phyloP scores from a whole-genome alignment of 2,888 invertebrate genomes.

The Lepidochitona cinerea region DNA sequence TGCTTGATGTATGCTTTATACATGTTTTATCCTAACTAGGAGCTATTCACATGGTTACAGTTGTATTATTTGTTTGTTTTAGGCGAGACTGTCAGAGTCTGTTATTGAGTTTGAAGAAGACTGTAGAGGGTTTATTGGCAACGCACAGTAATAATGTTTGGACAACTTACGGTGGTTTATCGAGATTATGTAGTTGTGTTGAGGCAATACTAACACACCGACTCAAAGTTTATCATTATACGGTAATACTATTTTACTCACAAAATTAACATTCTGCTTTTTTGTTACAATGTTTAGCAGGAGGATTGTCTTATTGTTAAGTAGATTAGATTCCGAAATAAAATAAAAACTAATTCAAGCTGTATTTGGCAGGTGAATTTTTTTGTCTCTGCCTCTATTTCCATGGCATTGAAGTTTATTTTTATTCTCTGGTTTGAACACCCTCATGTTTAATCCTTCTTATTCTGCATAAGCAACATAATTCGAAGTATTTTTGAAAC shows the following conservation, averaged over 20 bases:
- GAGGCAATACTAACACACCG: slow-evolving; percentile 57
- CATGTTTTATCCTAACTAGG: too few relatives aligned
- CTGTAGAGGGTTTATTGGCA: slow-evolving; percentile 58
- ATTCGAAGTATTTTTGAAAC: too few relatives aligned
- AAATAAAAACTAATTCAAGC: not conserved
- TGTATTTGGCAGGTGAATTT: not conserved
- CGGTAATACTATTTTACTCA: not conserved
- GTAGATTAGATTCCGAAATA: not conserved
- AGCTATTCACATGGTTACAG: too few relatives aligned
- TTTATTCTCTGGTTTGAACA: not conserved
- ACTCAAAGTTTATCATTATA: slow-evolving; percentile 22
- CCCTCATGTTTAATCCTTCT: not conserved
- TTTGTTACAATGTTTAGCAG: not conserved
- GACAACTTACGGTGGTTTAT: slow-evolving; percentile 62
- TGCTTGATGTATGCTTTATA: too few relatives aligned
- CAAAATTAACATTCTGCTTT: not conserved
- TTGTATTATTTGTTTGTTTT: slow-evolving; percentile 10
- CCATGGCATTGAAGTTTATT: not conserved
- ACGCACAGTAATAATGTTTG: slow-evolving; percentile 58
- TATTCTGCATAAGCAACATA: not conserved
- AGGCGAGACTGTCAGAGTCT: slow-evolving; percentile 39
- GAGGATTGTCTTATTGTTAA: too few relatives aligned
- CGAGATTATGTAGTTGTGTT: slow-evolving; percentile 49
- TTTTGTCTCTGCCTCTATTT: not conserved
- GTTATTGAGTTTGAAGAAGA: slow-evolving; percentile 53